Percentiles rank a stretch among this genome's conserved stretches.
phyloP scores from a whole-genome alignment of 2,797 vertebrate species.

The Hemitrygon akajei region DNA sequence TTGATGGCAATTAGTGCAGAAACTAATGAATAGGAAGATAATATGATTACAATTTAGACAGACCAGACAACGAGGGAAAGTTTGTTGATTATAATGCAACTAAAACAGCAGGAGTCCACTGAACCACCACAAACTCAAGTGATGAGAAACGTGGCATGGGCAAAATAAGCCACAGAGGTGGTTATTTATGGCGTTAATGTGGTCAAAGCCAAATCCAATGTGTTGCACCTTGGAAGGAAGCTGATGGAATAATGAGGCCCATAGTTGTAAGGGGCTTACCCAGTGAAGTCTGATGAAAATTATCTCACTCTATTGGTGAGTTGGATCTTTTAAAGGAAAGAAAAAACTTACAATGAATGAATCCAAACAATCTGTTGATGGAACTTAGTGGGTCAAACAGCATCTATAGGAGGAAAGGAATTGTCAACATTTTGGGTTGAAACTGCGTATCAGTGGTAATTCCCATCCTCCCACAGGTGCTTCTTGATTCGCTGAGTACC shows the following conservation, averaged over 20 bases:
- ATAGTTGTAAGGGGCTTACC: too few relatives aligned
- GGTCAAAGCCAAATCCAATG: background rate
- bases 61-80: background rate
- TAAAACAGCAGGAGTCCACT: background rate
- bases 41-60: background rate
- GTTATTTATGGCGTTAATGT: background rate
- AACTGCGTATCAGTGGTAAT: too few relatives aligned
- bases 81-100: background rate
- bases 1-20: background rate
- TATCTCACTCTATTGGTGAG: background rate
- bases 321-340: background rate
- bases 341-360: background rate
- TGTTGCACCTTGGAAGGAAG: background rate
- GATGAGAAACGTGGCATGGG: background rate
- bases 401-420: too few relatives aligned
- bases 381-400: too few relatives aligned
- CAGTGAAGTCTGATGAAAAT: background rate
- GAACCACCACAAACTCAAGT: background rate
- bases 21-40: background rate
- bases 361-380: too few relatives aligned
- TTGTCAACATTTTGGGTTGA: too few relatives aligned
- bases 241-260: background rate
- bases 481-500: too few relatives aligned
- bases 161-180: background rate
- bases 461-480: too few relatives aligned